A percentile compares a stretch with the other conserved stretches of the same genome.
Evolutionary conservation across 1,140 invertebrate species (phyloP).

Genomic region (Penaeus chinensis): DNA sequence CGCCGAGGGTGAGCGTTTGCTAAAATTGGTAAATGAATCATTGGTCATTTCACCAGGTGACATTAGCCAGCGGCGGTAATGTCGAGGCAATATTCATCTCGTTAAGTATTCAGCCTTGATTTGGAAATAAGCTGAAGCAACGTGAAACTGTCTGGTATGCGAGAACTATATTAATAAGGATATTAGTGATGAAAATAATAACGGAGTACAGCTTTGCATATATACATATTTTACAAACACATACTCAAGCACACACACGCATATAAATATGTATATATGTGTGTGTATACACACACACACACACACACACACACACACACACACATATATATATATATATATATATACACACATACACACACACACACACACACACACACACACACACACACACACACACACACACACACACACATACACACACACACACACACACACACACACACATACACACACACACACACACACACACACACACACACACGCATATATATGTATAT

Average conservation of each 20-base stretch:
- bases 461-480: constrained; percentile 2
- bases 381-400: not conserved
- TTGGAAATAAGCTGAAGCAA: too few relatives aligned
- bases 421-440: constrained; percentile 4
- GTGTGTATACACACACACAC: not conserved
- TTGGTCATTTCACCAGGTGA: too few relatives aligned
- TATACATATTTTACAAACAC: not conserved
- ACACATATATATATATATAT: constrained; percentile 9
- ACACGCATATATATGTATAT: not conserved
- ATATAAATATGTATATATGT: too few relatives aligned
- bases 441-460: not conserved
- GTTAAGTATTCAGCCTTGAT: too few relatives aligned
- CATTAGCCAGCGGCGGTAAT: too few relatives aligned
- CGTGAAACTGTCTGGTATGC: too few relatives aligned
- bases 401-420: constrained; percentile 3
- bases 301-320: not conserved
- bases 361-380: not conserved
- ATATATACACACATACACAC: not conserved
- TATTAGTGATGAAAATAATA: not conserved
- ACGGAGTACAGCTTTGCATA: too few relatives aligned
- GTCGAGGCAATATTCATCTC: too few relatives aligned
- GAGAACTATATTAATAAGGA: too few relatives aligned
- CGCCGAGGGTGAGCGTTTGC: too few relatives aligned
- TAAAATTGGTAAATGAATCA: too few relatives aligned
- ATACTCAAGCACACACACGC: constrained; percentile 1